Conservation (phyloP, 2,113 vertebrate genomes). For the Climacteris rufus region DNA sequence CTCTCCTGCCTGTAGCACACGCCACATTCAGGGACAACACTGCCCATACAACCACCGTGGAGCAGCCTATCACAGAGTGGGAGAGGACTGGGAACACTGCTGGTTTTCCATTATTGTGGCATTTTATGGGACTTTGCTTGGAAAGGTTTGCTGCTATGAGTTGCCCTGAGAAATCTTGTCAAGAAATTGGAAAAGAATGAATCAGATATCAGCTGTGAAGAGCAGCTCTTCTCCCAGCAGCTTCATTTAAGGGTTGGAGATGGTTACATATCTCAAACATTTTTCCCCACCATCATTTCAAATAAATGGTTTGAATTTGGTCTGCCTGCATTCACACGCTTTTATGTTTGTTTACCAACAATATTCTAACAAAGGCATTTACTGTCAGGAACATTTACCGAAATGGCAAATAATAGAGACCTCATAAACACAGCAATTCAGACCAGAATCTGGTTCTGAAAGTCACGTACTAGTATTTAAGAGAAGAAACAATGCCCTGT, state of each 20-base stretch:
- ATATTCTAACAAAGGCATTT: constrained; percentile 23
- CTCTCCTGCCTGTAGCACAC: neutral
- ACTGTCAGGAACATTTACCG: neutral
- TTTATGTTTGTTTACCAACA: constrained; percentile 18
- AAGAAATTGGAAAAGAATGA: neutral
- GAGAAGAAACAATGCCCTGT: constrained; percentile 59
- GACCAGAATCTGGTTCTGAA: constrained; percentile 42
- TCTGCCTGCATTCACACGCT: neutral
- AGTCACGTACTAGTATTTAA: constrained; percentile 55
- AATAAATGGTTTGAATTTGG: neutral
- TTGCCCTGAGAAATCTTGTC: neutral
- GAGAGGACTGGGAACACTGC: fast-evolving
- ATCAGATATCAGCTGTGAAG: neutral
- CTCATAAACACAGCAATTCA: constrained; percentile 18
- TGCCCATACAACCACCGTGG: fast-evolving
- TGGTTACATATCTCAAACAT: neutral
- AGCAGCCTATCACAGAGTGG: neutral
- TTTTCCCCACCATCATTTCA: neutral
- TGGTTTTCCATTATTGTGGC: neutral
- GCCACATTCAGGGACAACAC: fast-evolving
- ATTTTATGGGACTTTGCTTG: neutral
- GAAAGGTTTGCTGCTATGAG: neutral
- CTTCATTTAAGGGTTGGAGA: neutral
- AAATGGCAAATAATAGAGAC: constrained; percentile 34
- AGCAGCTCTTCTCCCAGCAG: neutral